These are phyloP conservation scores for Mus caroli DNA, from an alignment of 2,797 vertebrate species.

Conservation along the genomic window DNA sequence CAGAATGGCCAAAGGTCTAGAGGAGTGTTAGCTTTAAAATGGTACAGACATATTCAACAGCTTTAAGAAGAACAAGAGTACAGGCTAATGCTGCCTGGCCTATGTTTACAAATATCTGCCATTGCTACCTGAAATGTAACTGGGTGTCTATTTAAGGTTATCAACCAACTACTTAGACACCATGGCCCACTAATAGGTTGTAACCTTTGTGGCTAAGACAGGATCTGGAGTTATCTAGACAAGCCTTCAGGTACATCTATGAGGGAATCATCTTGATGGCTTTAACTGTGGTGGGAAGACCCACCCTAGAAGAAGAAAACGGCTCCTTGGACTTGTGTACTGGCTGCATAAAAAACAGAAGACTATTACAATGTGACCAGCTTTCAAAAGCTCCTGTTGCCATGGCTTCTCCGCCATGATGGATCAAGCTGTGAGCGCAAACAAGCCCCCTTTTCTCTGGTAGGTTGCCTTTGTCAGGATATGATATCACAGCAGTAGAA, in stretches of 20 bases:
- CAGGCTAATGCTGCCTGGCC: neutral
- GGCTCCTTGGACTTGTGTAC: neutral
- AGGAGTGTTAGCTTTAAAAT: neutral
- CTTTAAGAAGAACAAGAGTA: conserved; percentile 1
- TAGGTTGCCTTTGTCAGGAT: neutral
- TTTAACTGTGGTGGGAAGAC: neutral
- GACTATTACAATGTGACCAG: neutral
- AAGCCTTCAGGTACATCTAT: neutral
- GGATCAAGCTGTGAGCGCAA: neutral
- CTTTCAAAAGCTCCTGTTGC: neutral
- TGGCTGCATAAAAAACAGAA: neutral
- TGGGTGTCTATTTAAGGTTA: neutral
- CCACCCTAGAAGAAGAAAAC: neutral
- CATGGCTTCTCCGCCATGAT: neutral
- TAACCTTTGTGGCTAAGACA: neutral
- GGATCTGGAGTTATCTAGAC: neutral
- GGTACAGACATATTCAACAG: neutral
- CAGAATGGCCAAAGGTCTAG: conserved; percentile 21
- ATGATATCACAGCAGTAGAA: neutral
- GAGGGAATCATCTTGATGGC: neutral
- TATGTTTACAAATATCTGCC: neutral
- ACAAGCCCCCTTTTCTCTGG: neutral
- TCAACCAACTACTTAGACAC: neutral
- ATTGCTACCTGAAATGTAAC: neutral
- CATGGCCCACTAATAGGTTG: neutral